Evolutionary conservation across 1,140 invertebrate species (phyloP).

Genomic region (honey bee (Apis mellifera)): DNA sequence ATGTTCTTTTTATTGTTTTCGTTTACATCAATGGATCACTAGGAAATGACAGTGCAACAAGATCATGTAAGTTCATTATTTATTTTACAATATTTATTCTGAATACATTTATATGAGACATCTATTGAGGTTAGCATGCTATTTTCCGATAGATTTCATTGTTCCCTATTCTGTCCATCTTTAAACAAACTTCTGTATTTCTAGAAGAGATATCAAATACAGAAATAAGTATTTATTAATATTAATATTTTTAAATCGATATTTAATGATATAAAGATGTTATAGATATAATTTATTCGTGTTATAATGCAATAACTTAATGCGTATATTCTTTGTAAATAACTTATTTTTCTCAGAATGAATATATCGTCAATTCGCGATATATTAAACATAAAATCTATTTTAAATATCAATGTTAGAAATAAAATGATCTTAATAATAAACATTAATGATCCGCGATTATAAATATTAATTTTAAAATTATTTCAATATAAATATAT

Average conservation of each 20-base stretch:
- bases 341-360: neutral
- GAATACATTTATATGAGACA: neutral
- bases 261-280: neutral
- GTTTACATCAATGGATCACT: slow-evolving; percentile 53
- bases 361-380: neutral
- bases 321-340: neutral
- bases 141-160: neutral
- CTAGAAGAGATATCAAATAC: neutral
- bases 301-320: neutral
- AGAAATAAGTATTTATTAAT: neutral
- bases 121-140: slow-evolving; percentile 19
- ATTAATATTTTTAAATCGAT: neutral
- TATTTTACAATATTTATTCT: slow-evolving; percentile 34
- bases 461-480: neutral
- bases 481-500: neutral
- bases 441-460: neutral
- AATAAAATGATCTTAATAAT: neutral
- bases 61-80: slow-evolving; percentile 70
- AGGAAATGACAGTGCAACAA: slow-evolving; percentile 62
- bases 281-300: neutral
- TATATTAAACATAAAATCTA: neutral
- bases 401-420: neutral
- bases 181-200: neutral
- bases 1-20: slow-evolving; percentile 55
- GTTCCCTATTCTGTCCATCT: neutral